phyloP scores from a whole-genome alignment of 2,888 invertebrate species.

The Marasmarcha lunaedactyla region DNA sequence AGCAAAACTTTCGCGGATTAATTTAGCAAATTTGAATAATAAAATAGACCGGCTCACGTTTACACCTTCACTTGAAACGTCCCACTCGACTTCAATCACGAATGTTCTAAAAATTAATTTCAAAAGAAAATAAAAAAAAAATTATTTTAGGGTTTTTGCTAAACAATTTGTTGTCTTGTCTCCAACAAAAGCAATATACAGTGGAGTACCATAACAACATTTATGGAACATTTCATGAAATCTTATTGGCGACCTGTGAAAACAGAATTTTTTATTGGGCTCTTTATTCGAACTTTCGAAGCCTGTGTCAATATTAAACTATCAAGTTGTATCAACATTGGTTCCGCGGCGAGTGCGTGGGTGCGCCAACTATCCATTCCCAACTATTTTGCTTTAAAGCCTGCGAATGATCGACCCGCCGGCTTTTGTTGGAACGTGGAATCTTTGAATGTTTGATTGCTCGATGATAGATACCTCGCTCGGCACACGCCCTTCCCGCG shows the following conservation, averaged over 20 bases:
- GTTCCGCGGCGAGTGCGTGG: constrained; percentile 13
- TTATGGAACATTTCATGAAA: too few species aligned
- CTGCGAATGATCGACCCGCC: constrained; percentile 3
- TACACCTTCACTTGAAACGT: too few species aligned
- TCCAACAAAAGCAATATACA: too few species aligned
- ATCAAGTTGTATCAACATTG: constrained; percentile 30
- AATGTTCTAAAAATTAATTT: too few species aligned
- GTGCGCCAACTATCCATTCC: constrained; percentile 13
- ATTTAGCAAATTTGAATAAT: neutral
- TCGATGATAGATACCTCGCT: neutral
- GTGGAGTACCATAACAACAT: too few species aligned
- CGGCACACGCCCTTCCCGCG: constrained; percentile 2
- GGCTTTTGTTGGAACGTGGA: constrained; percentile 13
- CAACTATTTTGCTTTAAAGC: constrained; percentile 5
- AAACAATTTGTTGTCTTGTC: too few species aligned
- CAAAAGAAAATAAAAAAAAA: too few species aligned
- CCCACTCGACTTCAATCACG: neutral
- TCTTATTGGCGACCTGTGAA: too few species aligned
- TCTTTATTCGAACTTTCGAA: constrained; percentile 18
- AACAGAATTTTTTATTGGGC: constrained; percentile 7
- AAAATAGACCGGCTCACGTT: neutral
- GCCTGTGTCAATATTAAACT: constrained; percentile 23
- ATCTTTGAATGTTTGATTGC: constrained; percentile 14
- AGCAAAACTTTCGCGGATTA: neutral
- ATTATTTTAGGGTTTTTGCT: too few species aligned